Conservation (phyloP, 2,888 invertebrate species). For the Aquatica leii region DNA sequence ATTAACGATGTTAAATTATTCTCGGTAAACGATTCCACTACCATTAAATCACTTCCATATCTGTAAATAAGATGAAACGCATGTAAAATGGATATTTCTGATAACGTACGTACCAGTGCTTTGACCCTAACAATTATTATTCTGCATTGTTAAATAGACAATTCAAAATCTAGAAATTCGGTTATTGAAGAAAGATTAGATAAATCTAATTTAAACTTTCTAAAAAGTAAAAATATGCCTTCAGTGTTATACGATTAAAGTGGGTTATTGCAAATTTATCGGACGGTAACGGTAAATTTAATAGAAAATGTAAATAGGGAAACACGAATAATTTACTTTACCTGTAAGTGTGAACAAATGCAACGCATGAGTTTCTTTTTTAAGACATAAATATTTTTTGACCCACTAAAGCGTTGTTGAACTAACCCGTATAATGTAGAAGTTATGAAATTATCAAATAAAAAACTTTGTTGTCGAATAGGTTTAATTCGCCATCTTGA, state of each 20-base stretch:
- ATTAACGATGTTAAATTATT: constrained; percentile 90
- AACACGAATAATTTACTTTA: too few species aligned
- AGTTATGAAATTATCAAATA: too few species aligned
- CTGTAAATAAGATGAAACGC: constrained; percentile 63
- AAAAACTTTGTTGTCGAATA: too few species aligned
- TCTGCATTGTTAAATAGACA: too few species aligned
- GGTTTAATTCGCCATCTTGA: too few species aligned
- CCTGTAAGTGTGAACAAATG: too few species aligned
- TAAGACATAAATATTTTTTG: too few species aligned
- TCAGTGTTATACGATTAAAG: constrained; percentile 20
- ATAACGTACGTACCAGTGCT: background rate
- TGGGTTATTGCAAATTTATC: constrained; percentile 20
- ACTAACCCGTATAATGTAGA: too few species aligned
- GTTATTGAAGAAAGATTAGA: constrained; percentile 2
- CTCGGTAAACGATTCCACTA: constrained; percentile 88
- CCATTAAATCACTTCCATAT: constrained; percentile 94
- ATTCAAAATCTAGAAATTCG: constrained; percentile 14
- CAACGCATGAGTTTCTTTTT: too few species aligned
- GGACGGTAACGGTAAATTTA: constrained; percentile 13
- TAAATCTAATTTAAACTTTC: constrained; percentile 22
- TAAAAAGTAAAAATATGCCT: constrained; percentile 31
- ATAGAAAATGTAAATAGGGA: background rate
- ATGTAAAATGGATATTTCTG: background rate
- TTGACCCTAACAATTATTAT: too few species aligned
- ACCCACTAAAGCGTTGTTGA: too few species aligned